These are phyloP conservation scores for Arvicanthis niloticus DNA, from an alignment of 2,113 vertebrate genomes.

Conservation along the genomic window DNA sequence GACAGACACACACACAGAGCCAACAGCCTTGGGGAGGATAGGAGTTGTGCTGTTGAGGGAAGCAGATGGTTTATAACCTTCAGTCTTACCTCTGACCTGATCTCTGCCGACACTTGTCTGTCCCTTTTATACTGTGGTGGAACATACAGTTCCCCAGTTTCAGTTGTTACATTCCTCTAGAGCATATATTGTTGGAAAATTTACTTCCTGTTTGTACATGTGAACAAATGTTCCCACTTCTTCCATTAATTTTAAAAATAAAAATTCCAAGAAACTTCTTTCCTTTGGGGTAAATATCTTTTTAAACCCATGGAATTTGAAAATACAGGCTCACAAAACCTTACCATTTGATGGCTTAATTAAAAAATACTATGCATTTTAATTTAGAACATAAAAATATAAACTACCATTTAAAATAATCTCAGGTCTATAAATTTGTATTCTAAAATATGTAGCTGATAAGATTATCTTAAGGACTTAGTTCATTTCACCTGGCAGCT, in stretches of 20 bases:
- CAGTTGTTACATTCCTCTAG: background rate
- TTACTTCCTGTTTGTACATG: background rate
- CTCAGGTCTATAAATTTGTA: background rate
- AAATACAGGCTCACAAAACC: conserved; percentile 4
- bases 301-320: conserved; percentile 44
- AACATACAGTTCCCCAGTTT: background rate
- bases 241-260: conserved; percentile 30
- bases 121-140: background rate
- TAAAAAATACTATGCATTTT: conserved; percentile 16
- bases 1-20: background rate
- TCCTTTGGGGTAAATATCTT: conserved; percentile 16
- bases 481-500: background rate
- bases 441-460: conserved; percentile 20
- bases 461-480: background rate
- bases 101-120: background rate
- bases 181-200: background rate
- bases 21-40: background rate
- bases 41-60: background rate
- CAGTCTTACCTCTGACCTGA: background rate
- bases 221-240: conserved; percentile 4
- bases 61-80: background rate
- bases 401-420: conserved; percentile 34
- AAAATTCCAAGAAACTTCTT: conserved; percentile 11
- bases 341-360: conserved; percentile 13
- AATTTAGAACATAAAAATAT: conserved; percentile 28